Evolutionary conservation across 2,113 vertebrate species (phyloP).

Genomic region (Morone chrysops): DNA sequence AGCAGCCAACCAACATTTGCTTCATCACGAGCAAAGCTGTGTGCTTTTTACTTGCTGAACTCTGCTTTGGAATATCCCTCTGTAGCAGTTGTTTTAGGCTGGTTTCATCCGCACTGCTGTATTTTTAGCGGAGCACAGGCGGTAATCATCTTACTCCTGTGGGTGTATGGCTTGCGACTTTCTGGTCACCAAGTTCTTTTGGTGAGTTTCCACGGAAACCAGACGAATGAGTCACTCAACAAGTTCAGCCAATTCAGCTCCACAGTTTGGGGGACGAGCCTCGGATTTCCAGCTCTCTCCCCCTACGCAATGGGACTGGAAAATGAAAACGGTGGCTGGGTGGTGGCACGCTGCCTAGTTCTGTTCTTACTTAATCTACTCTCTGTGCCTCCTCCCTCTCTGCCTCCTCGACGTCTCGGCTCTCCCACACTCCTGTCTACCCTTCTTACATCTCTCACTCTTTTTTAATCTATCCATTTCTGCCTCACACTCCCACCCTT

Average conservation of each 20-base stretch:
- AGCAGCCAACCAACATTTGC: neutral
- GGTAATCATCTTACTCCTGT: conserved; percentile 62
- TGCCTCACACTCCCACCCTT: neutral
- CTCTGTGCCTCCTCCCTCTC: conserved; percentile 16
- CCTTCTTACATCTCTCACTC: conserved; percentile 20
- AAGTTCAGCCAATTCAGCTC: conserved; percentile 53
- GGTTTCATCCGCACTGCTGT: conserved; percentile 9
- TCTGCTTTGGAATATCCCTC: neutral
- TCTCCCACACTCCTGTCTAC: conserved; percentile 51
- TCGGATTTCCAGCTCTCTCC: conserved; percentile 38
- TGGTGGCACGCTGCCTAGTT: conserved; percentile 55
- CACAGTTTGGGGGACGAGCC: conserved; percentile 41
- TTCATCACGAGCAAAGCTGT: neutral
- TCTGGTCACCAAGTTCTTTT: conserved; percentile 61
- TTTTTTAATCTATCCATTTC: conserved; percentile 14
- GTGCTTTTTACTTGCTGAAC: conserved; percentile 1
- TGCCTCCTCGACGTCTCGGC: conserved; percentile 3
- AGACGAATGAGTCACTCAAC: conserved; percentile 74
- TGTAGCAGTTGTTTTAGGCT: conserved; percentile 8
- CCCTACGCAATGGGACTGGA: conserved; percentile 40
- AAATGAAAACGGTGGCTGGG: conserved; percentile 65
- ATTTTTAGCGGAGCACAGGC: conserved; percentile 67
- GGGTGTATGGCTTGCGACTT: conserved; percentile 45
- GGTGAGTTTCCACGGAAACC: conserved; percentile 73
- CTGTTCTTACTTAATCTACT: conserved; percentile 58